These are phyloP conservation scores for Anthonomus grandis DNA, from an alignment of 1,140 invertebrate species.

Conservation along the genomic window DNA sequence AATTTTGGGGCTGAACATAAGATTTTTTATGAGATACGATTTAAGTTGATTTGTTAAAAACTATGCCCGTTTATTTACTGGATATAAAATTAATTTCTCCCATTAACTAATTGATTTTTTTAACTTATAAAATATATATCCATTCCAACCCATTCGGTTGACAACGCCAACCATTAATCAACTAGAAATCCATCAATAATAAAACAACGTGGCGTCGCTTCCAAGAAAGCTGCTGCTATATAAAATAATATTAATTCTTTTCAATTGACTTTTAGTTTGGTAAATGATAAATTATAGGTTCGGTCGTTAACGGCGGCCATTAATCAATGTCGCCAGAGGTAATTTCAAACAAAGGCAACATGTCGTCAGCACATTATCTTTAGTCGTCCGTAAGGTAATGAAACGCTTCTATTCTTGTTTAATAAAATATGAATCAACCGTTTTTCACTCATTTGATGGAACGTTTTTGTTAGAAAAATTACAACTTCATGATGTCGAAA, in stretches of 20 bases:
- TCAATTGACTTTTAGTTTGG: slow-evolving; percentile 22
- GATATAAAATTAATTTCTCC: too few relatives aligned
- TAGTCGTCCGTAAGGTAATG: too few relatives aligned
- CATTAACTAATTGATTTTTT: too few relatives aligned
- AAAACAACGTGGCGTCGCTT: slow-evolving; percentile 6
- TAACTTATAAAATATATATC: too few relatives aligned
- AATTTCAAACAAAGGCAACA: slow-evolving; percentile 26
- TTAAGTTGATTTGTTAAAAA: too few relatives aligned
- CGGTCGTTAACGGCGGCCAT: slow-evolving; percentile 19
- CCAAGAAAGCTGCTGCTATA: slow-evolving; percentile 13
- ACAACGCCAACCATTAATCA: slow-evolving; percentile 10
- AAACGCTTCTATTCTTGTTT: too few relatives aligned
- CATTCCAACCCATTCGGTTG: too few relatives aligned
- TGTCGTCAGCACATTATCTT: slow-evolving; percentile 24
- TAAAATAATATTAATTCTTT: slow-evolving; percentile 29
- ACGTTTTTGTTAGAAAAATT: too few relatives aligned
- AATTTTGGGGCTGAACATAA: too few relatives aligned
- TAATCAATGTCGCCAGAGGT: slow-evolving; percentile 27
- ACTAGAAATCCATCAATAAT: slow-evolving; percentile 15
- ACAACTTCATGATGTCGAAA: too few relatives aligned
- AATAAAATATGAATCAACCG: slow-evolving; percentile 5
- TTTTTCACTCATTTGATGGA: not conserved
- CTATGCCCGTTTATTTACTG: too few relatives aligned
- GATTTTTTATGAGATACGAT: too few relatives aligned
- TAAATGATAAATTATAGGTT: slow-evolving; percentile 27